A percentile compares a stretch with the other conserved stretches of the same genome.
phyloP scores from a whole-genome alignment of 2,113 vertebrate genomes.

The Condylura cristata region DNA sequence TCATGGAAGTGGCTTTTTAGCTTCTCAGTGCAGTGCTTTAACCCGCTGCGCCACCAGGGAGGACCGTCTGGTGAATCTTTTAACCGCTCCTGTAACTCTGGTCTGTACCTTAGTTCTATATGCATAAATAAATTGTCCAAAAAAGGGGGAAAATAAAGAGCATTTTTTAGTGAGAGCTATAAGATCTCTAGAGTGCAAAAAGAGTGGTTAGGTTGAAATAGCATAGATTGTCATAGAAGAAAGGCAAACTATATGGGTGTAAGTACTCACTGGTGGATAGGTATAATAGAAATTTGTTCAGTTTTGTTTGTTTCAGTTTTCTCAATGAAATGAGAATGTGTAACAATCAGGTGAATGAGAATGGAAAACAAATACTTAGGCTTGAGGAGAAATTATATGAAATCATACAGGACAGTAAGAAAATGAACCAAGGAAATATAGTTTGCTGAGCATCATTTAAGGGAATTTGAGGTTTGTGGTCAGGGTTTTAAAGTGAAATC shows the following conservation, averaged over 20 bases:
- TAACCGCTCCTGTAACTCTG: no score
- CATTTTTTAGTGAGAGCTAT: neutral
- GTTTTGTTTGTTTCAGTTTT: neutral
- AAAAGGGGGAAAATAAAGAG: neutral
- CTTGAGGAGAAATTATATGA: neutral
- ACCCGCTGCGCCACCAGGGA: no score
- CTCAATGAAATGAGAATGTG: neutral
- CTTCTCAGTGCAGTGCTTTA: no score
- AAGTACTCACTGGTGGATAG: neutral
- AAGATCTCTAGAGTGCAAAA: neutral
- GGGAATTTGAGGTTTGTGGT: neutral
- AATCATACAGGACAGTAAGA: neutral
- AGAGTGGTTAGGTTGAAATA: neutral
- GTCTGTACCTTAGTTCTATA: no score
- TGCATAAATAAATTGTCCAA: no score
- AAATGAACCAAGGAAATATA: neutral
- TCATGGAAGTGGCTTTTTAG: no score
- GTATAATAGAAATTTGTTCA: neutral
- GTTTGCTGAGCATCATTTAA: neutral
- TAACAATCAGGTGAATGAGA: neutral
- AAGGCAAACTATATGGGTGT: neutral
- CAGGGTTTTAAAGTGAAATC: conserved; percentile 26
- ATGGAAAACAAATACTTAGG: neutral
- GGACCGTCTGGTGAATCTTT: no score
- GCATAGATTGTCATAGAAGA: neutral